Evolutionary conservation across 2,888 invertebrate species (phyloP).

Genomic region (Lottia scabra): DNA sequence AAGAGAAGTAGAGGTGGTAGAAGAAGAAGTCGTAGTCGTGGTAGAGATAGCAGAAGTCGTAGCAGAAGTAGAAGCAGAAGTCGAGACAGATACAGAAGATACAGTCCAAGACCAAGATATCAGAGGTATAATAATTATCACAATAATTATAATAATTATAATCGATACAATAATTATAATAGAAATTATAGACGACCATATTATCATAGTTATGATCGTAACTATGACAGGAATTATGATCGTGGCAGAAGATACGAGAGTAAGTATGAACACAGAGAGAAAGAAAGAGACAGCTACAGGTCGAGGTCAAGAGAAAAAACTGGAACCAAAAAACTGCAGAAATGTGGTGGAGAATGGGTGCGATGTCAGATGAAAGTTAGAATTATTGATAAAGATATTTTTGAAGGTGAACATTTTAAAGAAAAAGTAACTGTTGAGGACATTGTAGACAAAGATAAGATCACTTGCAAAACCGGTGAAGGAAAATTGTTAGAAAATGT

Average conservation of each 20-base stretch:
- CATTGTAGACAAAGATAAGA: constrained; percentile 58
- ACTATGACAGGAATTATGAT: constrained; percentile 7
- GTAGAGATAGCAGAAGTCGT: background rate
- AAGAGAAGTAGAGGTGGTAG: too few relatives aligned
- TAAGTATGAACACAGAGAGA: background rate
- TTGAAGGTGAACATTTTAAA: constrained; percentile 64
- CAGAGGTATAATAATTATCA: constrained; percentile 2
- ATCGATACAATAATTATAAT: constrained; percentile 6
- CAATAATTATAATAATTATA: constrained; percentile 5
- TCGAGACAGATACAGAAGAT: background rate
- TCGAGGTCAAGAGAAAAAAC: constrained; percentile 1
- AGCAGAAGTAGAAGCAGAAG: background rate
- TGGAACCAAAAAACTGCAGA: background rate
- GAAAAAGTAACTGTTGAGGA: constrained; percentile 65
- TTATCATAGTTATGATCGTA: constrained; percentile 4
- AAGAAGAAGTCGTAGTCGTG: too few relatives aligned
- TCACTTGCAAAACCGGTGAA: constrained; percentile 66
- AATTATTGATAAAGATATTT: constrained; percentile 65
- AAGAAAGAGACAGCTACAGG: background rate
- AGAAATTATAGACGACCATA: background rate
- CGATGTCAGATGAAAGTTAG: constrained; percentile 66
- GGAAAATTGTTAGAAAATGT: constrained; percentile 66
- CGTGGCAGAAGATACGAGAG: constrained; percentile 3
- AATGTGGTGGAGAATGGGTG: constrained; percentile 54
- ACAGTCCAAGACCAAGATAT: background rate